Conservation (phyloP, 2,797 vertebrate genomes). For the Chrysocyon brachyurus region DNA sequence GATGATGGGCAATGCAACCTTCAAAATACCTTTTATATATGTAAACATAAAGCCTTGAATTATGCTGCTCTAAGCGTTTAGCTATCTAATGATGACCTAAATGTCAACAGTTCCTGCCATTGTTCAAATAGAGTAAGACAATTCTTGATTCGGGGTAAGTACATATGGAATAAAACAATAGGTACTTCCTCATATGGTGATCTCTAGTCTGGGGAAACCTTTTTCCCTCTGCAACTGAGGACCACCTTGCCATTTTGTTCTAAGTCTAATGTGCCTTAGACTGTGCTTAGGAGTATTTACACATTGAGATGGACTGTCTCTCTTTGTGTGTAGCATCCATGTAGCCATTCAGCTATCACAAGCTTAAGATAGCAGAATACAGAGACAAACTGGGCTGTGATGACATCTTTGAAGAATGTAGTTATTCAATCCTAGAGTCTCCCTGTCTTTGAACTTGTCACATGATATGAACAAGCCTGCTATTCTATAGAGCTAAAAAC, state of each 20-base stretch:
- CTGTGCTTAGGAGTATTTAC: background rate
- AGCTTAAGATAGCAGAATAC: rapidly evolving
- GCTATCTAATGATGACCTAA: background rate
- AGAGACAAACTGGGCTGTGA: background rate
- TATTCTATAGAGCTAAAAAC: background rate
- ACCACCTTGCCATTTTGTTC: background rate
- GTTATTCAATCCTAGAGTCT: background rate
- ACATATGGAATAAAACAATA: background rate
- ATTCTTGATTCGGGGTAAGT: background rate
- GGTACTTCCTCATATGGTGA: background rate
- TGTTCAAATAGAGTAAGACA: background rate
- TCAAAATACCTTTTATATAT: background rate
- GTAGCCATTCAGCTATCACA: background rate
- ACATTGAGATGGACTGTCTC: background rate
- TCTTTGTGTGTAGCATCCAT: rapidly evolving
- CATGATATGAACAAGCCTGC: background rate
- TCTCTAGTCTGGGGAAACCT: background rate
- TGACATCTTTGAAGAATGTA: background rate
- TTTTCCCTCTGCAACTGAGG: background rate
- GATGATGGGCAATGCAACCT: background rate
- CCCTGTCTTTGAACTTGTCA: background rate
- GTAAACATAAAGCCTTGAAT: background rate
- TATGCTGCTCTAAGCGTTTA: background rate
- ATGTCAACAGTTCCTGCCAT: background rate
- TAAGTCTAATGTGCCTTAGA: background rate